Percentiles rank a stretch among this genome's conserved stretches.
Evolutionary conservation across 2,797 vertebrate species (phyloP).

Genomic region (Epinephelus malabaricus): DNA sequence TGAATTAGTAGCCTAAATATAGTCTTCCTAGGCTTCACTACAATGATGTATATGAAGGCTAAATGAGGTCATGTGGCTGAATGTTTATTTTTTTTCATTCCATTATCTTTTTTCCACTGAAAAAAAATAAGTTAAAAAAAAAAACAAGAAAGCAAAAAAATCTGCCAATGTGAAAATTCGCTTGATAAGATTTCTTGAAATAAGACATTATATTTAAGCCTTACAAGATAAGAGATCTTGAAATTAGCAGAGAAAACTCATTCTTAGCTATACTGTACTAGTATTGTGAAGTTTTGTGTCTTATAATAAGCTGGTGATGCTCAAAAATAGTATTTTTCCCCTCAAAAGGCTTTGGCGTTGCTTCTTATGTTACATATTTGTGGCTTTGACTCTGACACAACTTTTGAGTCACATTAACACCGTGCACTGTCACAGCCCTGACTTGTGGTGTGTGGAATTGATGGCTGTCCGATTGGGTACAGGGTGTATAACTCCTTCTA

Average conservation of each 20-base stretch:
- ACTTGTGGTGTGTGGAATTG: not conserved
- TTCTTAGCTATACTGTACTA: conserved; percentile 12
- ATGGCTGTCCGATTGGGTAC: too few species aligned
- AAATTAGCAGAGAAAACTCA: conserved; percentile 5
- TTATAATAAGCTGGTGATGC: conserved; percentile 27
- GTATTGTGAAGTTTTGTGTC: not conserved
- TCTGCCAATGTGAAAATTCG: not conserved
- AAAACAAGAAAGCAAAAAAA: too few species aligned
- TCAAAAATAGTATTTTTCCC: conserved; percentile 17
- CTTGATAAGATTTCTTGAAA: not conserved
- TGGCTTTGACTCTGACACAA: too few species aligned
- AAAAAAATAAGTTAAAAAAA: not conserved
- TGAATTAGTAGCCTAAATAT: too few species aligned
- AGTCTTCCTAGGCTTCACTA: too few species aligned
- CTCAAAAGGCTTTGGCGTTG: not conserved
- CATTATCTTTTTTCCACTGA: too few species aligned
- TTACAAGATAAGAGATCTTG: not conserved
- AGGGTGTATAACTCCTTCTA: too few species aligned
- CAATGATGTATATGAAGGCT: too few species aligned
- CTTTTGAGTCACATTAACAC: conserved; percentile 20
- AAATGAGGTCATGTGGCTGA: too few species aligned
- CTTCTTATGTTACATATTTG: too few species aligned
- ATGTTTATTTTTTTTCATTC: too few species aligned
- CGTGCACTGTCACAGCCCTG: conserved; percentile 14
- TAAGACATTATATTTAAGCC: not conserved